Conservation (phyloP, 2,797 vertebrate genomes). For the Bradypus variegatus region DNA sequence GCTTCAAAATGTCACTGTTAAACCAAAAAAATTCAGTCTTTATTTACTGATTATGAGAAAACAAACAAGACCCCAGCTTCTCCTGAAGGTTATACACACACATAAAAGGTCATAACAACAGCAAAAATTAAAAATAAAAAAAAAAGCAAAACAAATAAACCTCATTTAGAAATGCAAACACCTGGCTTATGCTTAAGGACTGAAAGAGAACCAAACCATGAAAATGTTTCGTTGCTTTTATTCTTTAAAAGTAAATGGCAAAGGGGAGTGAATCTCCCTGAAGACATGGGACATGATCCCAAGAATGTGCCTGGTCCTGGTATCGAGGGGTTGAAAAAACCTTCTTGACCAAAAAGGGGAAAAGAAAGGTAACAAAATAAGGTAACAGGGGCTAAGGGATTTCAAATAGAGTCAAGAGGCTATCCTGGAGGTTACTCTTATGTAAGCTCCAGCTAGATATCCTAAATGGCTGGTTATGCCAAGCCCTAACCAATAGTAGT, state of each 20-base stretch:
- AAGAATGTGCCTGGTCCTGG: no score
- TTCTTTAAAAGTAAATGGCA: neutral
- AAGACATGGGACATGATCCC: no score
- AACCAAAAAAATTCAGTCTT: conserved; percentile 12
- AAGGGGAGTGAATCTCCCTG: no score
- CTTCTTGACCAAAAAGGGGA: no score
- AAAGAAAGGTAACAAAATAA: no score
- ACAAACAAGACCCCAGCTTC: neutral
- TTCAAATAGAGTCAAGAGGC: no score
- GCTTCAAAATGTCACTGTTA: neutral
- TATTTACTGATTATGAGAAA: conserved; percentile 20
- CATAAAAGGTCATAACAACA: conserved; percentile 3
- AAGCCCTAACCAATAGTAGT: no score
- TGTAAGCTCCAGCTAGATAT: no score
- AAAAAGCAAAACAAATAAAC: neutral
- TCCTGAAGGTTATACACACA: conserved; percentile 1
- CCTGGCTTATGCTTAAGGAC: conserved; percentile 11
- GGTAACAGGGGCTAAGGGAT: no score
- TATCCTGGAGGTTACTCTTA: no score
- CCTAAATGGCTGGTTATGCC: no score
- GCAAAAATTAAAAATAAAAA: neutral
- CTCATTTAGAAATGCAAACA: conserved; percentile 23
- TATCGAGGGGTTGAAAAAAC: no score
- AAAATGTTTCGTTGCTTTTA: conserved; percentile 17
- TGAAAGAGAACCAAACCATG: conserved; percentile 2